Evolutionary conservation across 2,888 invertebrate genomes (phyloP), one percentile per base, ranked within the genome.

Genomic region (Napeogenes sylphis): DNA sequence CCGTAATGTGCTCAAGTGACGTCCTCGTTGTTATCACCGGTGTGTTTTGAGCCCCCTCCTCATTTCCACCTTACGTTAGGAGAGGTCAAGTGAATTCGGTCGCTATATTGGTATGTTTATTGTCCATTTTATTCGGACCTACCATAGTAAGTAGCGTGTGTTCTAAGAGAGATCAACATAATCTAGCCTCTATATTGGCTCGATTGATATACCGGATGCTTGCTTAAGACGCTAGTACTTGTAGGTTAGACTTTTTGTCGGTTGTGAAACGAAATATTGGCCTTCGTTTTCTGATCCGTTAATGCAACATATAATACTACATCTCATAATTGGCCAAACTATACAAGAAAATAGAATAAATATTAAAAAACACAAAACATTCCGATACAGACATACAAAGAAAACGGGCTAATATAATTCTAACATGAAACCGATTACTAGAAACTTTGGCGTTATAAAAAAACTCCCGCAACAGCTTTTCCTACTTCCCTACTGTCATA

Each of bases 1-100:
- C 75, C 79, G 78, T 88, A 89, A 89, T 89, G 81, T 76, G 87
- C 88, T 90, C 87, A 89, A 89, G 88, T 88, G 87, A 83, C 80
- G 82, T 83, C 79, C 71, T 79, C 79, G 79, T 80, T 82, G 77
- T 77, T 77, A 78, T 68, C 73, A 72, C 85, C 82, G 74, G 60
- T 68, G n/a, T 68, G 70, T 61, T 61, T 62, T 73, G 85, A 79
- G 71, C 84, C 70, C 63, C 77, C 70, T 69, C 64, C 69, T 70
- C 70, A 65, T 65, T 59, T 69, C 59, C 61, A 63, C 58, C 54
- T 61, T 62, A 65, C 62, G 51, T 30, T 45, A 51, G 62, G 62
- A 63, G 56, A 33, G 69, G 47, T 69, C 69, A 65, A 57, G 62
- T 57, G 42, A 59, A 62, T 63, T 61, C 64, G 69, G 73, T 57